Evolutionary conservation across 2,797 vertebrate genomes (phyloP), one percentile per base, ranked within the genome.

Genomic region (Periparus ater): DNA sequence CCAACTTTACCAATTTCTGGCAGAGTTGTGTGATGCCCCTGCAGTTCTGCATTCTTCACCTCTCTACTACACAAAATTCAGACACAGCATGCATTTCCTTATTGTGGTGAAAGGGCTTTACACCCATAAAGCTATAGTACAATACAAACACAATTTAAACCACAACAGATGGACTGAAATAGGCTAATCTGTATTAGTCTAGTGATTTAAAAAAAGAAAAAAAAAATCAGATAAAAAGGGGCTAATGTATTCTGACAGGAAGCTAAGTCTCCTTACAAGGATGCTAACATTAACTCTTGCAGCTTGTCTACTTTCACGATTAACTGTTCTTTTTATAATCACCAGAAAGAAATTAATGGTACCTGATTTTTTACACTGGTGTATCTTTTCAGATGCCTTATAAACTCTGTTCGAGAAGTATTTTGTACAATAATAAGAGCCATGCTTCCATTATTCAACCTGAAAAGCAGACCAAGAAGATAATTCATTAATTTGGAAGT

Each of bases 321-420:
- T 91, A 96, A 89, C 73, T 94, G 55, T 38, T 87, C 91, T 94
- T 95, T 84, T 94, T 58, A 58, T 74, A 88, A 89, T 55, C 74
- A 63, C 61, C 58, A 80, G 53, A 36, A 92, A 78, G 4, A 86
- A 77, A 82, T 84, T 81, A 82, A 60, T 15, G 5, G 65, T 98
- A 99, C 99, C 99, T 99, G 99, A 96, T 98, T 98, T 96, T 98
- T 98, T 48, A 97, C 54, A 91, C 98, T 97, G 96, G 97, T 92
- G 8, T 99, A 99, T 97, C 98, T 98, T 97, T 99, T 99, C 96
- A 99, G 98, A 89, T 99, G 99, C 96, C 98, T 99, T 98, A 99
- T 97, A 97, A 99, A 99, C 95, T 99, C 98, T 86, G 98, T 97
- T 93, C 98, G 98, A 96, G 99, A 99, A 61, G 98, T 98, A 94